Evolutionary conservation across 1,140 invertebrate genomes (phyloP).

Genomic region (Neelides sp.): DNA sequence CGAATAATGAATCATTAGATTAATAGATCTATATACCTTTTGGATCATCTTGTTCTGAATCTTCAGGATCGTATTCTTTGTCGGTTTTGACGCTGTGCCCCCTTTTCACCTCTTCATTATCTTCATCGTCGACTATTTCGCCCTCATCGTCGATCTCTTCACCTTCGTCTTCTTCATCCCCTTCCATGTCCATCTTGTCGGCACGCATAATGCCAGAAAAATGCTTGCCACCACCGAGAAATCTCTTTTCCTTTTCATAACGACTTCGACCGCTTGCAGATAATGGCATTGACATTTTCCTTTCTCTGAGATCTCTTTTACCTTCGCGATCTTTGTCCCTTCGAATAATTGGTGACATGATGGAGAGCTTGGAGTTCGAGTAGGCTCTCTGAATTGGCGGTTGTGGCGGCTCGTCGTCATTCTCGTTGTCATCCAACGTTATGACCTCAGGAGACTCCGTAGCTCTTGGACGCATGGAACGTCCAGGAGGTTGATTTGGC

Average conservation of each 20-base stretch:
- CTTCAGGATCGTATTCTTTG: conserved; percentile 22
- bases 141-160: conserved; percentile 11
- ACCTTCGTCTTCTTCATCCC: neutral
- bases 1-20: too few species aligned
- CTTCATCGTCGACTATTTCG: neutral
- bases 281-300: neutral
- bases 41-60: conserved; percentile 40
- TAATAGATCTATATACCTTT: conserved; percentile 34
- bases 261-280: too few species aligned
- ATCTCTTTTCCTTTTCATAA: too few species aligned
- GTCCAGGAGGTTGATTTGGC: neutral
- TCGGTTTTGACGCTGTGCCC: conserved; percentile 5
- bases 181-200: conserved; percentile 5
- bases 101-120: conserved; percentile 10
- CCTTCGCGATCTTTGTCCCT: conserved; percentile 13
- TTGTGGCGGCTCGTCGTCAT: too few species aligned
- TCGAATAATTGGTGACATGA: conserved; percentile 29
- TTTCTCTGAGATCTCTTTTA: neutral
- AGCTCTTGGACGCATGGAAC: neutral
- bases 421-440: conserved; percentile 6
- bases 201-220: neutral
- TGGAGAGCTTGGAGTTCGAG: conserved; percentile 18
- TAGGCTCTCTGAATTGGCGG: too few species aligned
- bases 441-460: conserved; percentile 2
- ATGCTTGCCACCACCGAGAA: too few species aligned